Evolutionary conservation across 2,113 vertebrate genomes (phyloP).

Genomic region (Antechinus stuartii): DNA sequence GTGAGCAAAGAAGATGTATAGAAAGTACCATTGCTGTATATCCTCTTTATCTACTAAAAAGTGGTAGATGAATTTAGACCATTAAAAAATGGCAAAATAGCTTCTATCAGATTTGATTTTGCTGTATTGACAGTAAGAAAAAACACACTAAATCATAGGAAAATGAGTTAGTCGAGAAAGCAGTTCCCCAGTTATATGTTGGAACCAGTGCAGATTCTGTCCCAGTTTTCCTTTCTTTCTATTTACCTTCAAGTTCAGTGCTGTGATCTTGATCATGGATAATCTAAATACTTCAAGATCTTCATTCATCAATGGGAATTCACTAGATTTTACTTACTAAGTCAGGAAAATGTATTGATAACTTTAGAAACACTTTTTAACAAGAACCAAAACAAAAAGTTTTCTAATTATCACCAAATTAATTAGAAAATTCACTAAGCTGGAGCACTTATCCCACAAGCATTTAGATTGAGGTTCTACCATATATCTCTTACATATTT

Average conservation of each 20-base stretch:
- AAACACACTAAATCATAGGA: neutral
- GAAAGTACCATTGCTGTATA: neutral
- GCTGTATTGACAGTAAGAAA: neutral
- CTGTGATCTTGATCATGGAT: neutral
- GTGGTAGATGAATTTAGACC: neutral
- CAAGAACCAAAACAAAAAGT: conserved; percentile 9
- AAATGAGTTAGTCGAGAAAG: conserved; percentile 15
- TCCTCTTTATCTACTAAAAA: neutral
- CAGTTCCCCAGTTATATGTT: neutral
- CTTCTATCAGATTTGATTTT: neutral
- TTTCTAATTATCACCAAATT: neutral
- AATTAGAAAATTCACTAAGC: neutral
- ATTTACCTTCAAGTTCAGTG: neutral
- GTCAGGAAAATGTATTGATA: neutral
- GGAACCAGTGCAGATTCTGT: neutral
- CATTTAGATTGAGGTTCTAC: neutral
- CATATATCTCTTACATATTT: neutral
- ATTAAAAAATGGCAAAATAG: neutral
- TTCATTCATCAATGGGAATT: conserved; percentile 4
- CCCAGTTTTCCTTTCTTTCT: neutral
- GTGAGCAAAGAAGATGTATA: neutral
- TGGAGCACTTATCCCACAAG: conserved; percentile 1
- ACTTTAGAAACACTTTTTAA: neutral
- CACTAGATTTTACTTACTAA: neutral
- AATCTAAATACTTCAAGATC: neutral